Conservation (phyloP, 37 sponge, comb jelly and placozoan species). For the Aplysina aerophoba region DNA sequence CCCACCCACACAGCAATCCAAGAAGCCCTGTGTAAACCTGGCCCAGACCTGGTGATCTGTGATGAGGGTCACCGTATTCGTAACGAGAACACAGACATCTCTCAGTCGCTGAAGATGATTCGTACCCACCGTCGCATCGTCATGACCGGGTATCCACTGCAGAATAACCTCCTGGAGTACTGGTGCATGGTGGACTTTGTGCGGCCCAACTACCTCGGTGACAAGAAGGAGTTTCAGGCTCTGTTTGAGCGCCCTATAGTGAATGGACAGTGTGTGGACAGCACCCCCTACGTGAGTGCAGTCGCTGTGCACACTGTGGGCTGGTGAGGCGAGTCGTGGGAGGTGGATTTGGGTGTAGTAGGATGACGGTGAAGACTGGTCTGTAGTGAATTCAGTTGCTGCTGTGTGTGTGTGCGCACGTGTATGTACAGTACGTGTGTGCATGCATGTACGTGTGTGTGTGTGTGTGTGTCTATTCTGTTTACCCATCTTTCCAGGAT, state of each 20-base stretch:
- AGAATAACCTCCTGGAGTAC: slow-evolving; percentile 98
- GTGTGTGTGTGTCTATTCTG: no score
- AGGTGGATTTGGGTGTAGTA: background rate
- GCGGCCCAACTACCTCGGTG: slow-evolving; percentile 96
- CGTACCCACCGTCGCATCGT: slow-evolving; percentile 92
- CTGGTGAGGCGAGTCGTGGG: background rate
- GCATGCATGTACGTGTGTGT: background rate
- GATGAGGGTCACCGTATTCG: slow-evolving; percentile 98
- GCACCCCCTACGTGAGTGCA: slow-evolving; percentile 73
- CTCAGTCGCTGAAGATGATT: slow-evolving; percentile 91
- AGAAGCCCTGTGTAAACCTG: slow-evolving; percentile 84
- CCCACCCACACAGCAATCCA: slow-evolving; percentile 65
- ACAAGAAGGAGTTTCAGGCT: slow-evolving; percentile 92
- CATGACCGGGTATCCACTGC: slow-evolving; percentile 98
- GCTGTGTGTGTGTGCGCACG: no score
- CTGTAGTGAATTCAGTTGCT: no score
- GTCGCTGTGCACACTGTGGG: no score
- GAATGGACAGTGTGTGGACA: slow-evolving; percentile 98
- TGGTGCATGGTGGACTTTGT: slow-evolving; percentile 99
- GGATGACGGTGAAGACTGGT: background rate
- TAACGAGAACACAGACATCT: slow-evolving; percentile 87
- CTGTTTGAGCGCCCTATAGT: slow-evolving; percentile 95
- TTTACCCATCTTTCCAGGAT: slow-evolving; percentile 35
- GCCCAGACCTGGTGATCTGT: slow-evolving; percentile 96
- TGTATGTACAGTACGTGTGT: background rate